A percentile compares a stretch with the other conserved stretches of the same genome.
These are phyloP conservation scores for Eupithecia pulchellata DNA, from an alignment of 2,888 invertebrate genomes.

Conservation along the genomic window DNA sequence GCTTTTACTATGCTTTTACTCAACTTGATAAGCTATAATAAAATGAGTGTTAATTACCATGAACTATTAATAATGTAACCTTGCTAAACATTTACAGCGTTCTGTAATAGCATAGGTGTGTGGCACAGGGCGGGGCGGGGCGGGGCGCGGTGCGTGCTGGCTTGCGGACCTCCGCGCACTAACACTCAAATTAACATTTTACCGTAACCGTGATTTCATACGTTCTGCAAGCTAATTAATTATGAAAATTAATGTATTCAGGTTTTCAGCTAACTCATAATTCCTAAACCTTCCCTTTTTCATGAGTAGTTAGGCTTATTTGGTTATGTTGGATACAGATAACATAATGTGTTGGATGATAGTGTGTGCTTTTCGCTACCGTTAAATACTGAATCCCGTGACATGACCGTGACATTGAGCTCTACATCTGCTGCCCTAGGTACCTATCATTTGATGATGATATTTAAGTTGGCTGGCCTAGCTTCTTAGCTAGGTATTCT, in stretches of 20 bases:
- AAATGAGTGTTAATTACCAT: neutral
- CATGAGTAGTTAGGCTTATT: neutral
- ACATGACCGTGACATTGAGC: neutral
- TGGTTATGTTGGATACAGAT: neutral
- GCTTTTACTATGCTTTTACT: neutral
- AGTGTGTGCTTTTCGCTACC: neutral
- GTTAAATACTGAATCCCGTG: neutral
- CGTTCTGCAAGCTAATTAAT: conserved; percentile 32
- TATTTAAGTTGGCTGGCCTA: neutral
- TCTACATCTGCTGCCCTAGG: neutral
- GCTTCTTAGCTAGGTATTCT: neutral
- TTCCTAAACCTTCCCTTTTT: neutral
- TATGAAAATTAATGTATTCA: conserved; percentile 26
- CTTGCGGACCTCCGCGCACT: conserved; percentile 3
- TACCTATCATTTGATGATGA: neutral
- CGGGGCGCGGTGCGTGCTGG: neutral
- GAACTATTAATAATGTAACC: neutral
- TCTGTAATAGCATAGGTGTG: neutral
- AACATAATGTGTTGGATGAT: no score
- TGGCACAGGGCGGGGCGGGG: neutral
- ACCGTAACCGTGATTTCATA: conserved; percentile 33
- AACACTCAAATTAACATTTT: conserved; percentile 24
- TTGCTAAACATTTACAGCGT: neutral
- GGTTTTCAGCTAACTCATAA: conserved; percentile 10
- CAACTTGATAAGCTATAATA: neutral